Base-by-base conservation (phyloP, 2,113 vertebrate genomes). In the Ceuthmochares aereus region DNA sequence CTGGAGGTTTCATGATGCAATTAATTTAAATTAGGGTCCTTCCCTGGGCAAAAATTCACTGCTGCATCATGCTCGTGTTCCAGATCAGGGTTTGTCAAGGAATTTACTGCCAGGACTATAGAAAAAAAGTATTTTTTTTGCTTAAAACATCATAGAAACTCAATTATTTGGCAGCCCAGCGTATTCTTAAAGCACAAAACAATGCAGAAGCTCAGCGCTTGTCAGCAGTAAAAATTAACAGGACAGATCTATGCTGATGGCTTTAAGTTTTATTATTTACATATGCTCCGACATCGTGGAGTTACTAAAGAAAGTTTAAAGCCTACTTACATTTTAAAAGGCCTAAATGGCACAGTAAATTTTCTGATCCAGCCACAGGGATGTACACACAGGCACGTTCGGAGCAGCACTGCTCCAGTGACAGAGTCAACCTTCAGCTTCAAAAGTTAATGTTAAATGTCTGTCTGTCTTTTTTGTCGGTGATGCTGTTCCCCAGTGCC, bases 301-400 rank as follows among this genome's bases (percentile, higher is more conserved):
- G 42, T 42, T 43, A 32, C 40, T 76, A 19, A 36, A 36, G 55
- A 29, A 70, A 70, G 49, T 42, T 63, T 77, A 77, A 70, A 70
- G 49, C 56, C 80, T 51, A 32, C n/a, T 84, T 70, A 64, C 3
- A n/a, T 16, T 43, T 75, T 68, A 25, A 4, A 36, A 63, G 30
- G 15, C 34, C 79, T 42, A 40, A 49, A 70, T 0, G 9, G 47
- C 1, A 49, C 17, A 6, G 9, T 47, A 55, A 40, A 23, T 36
- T 15, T 30, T 10, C 62, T 27, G 3, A 19, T 45, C 20, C 67
- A 7, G 2, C 64, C 27, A 2, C 3, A 12, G 2, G 1, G n/a
- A 40, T 0, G 0, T 13, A 36, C 4, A 19, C 1, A 29, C 29
- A 30, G 1, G 4, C 5, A 20, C 10, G 1, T 18, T 12, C 36